Base-by-base conservation (phyloP, 2,888 invertebrate species). In the Apamea crenata region DNA sequence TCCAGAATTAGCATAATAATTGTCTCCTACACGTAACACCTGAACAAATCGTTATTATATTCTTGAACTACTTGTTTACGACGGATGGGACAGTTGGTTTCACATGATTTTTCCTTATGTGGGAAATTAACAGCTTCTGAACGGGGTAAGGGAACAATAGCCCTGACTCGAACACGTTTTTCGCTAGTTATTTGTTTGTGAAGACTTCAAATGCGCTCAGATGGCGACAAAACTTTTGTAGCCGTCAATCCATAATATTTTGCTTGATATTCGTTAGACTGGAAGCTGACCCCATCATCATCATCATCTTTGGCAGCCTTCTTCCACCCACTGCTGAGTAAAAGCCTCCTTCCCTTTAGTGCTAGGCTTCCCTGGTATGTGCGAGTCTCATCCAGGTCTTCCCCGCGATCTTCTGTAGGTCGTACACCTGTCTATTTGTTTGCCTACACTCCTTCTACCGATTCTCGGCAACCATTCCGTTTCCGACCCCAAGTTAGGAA, bases 1-100 rank as follows among this genome's bases (percentile, higher is more conserved):
- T 40, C 36, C 32, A 29, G 5, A 82, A 87, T 88, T 87, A 87
- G 25, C 87, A 88, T 88, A 82, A 78, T 70, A 70, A 82, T 80
- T 63, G 75, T 78, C 25, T 69, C n/a, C 1, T 75, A 7, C 16
- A n/a, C n/a, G n/a, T n/a, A 50, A 72, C 87, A 87, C 71, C 80
- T 87, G 89, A 74, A 87, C 76, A 88, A 87, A 84, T 82, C 53
- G 40, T n/a, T 59, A 40, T 29, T 72, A 59, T 63, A 40, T 63
- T 59, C 53, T 72, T 40, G 8, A 70, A 68, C 40, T 50, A 63
- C 29, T 47, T 78, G 53, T 66, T 36, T 50, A 56, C 65, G 66
- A 29, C 36, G 29, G 29, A 53, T 47, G 29, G 14, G 3, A 65
- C 44, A 63, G 50, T 76, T 25, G 18, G 59, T 65, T 56, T n/a